phyloP scores from a whole-genome alignment of 2,113 vertebrate species.

The Plecturocebus donacophilus region DNA sequence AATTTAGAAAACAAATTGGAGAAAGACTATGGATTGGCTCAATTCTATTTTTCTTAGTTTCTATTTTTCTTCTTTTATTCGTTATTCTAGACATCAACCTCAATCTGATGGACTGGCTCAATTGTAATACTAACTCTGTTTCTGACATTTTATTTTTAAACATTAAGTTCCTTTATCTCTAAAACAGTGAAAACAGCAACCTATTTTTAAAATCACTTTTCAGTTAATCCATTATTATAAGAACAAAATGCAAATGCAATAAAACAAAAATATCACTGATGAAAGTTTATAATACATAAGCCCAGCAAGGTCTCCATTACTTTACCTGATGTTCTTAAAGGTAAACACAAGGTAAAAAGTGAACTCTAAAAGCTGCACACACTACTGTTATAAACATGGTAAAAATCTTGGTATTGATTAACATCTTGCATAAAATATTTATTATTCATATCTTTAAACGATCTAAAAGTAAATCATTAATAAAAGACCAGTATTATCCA shows the following conservation, averaged over 20 bases:
- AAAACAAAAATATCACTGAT: neutral
- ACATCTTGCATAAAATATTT: slow-evolving; percentile 5
- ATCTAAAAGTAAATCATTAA: neutral
- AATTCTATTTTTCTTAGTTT: neutral
- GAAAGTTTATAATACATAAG: neutral
- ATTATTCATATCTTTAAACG: neutral
- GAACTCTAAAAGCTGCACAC: neutral
- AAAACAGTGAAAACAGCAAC: slow-evolving; percentile 22
- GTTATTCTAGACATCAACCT: no score
- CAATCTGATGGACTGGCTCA: neutral
- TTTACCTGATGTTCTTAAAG: neutral
- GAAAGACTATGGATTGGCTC: neutral
- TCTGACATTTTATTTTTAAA: slow-evolving; percentile 45
- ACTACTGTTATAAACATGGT: neutral
- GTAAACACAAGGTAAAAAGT: neutral
- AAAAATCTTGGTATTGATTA: neutral
- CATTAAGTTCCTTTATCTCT: slow-evolving; percentile 7
- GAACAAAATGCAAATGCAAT: neutral
- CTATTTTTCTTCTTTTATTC: no score
- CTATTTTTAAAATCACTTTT: slow-evolving; percentile 5
- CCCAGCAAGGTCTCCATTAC: neutral
- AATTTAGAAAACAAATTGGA: slow-evolving; percentile 30
- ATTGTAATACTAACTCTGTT: neutral
- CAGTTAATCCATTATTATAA: neutral
- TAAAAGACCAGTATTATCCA: neutral